Evolutionary conservation across 2,888 invertebrate species (phyloP), one percentile per base, ranked within the genome.

Genomic region (Sinentomon sp.): DNA sequence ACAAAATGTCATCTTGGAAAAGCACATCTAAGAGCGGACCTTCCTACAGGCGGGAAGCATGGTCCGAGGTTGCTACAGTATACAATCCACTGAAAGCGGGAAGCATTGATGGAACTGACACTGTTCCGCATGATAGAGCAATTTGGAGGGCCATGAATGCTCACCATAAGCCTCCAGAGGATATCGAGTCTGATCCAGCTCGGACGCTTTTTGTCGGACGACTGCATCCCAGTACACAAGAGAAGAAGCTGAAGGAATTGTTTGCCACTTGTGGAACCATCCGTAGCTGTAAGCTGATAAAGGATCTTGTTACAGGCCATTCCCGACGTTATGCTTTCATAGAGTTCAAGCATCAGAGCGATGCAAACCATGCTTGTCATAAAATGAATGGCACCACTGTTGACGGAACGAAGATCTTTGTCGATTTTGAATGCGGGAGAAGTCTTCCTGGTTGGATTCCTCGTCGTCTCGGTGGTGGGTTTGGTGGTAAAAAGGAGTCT

Each of bases 91-190:
- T 82, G 32, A 68, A 69, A 56, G 68, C 72, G 36, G 82, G 77
- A 6, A 80, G 80, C 35, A 80, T 82, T 29, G 82, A 83, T 55
- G 73, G 78, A 45, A 80, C 77, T 1, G 80, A 82, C 47, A 62
- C 60, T 1, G 66, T 65, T 35, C 74, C 82, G 1, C 83, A 83
- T 44, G 83, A 83, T 48, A 64, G 61, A 40, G 82, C 63, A 3
- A 59, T 83, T 14, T 48, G 66, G 10, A 57, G 78, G 43, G 82
- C 82, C 1, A 48, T 72, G 25, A 53, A 60, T 43, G 61, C 73
- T 0, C 60, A 62, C 36, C 75, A 74, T 44, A 52, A 53, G 6
- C 66, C 70, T 5, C 67, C 69, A 42, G 61, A 62, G 43, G 59
- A 60, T 40, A 64, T 73, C 3, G 62, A 61, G 46, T 72, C 75